phyloP scores from a whole-genome alignment of 1,140 invertebrate species.

The Cherax destructor region DNA sequence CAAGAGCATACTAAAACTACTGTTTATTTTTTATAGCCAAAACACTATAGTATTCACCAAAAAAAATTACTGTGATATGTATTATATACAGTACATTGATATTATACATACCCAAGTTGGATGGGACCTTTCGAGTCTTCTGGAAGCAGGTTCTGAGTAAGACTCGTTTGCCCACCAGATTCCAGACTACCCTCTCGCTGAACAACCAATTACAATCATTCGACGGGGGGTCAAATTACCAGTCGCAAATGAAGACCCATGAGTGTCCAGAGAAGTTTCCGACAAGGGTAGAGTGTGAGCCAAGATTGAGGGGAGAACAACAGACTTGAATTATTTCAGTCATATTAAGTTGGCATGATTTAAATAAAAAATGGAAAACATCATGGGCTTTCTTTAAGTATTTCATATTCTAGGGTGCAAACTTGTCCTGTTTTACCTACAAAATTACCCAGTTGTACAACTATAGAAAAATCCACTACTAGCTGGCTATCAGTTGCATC shows the following conservation, averaged over 20 bases:
- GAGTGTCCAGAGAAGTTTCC: slow-evolving; percentile 48
- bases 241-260: slow-evolving; percentile 19
- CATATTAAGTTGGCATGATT: not conserved
- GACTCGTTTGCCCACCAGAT: slow-evolving; percentile 68
- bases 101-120: slow-evolving; percentile 68
- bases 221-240: slow-evolving; percentile 19
- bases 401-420: slow-evolving; percentile 29
- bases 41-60: not conserved
- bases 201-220: slow-evolving; percentile 37
- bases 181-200: slow-evolving; percentile 70
- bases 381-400: slow-evolving; percentile 47
- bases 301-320: slow-evolving; percentile 26
- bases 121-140: slow-evolving; percentile 71
- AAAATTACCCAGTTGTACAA: not conserved
- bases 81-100: no score
- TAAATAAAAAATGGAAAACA: slow-evolving; percentile 18
- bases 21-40: no score
- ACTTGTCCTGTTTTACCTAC: slow-evolving; percentile 57
- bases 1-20: no score
- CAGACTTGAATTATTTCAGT: slow-evolving; percentile 15
- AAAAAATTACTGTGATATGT: no score
- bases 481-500: not conserved
- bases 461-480: not conserved
- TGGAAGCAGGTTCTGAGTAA: slow-evolving; percentile 71
- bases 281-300: slow-evolving; percentile 63